Evolutionary conservation across 2,888 invertebrate genomes (phyloP).

Genomic region (Apodemia duryi): DNA sequence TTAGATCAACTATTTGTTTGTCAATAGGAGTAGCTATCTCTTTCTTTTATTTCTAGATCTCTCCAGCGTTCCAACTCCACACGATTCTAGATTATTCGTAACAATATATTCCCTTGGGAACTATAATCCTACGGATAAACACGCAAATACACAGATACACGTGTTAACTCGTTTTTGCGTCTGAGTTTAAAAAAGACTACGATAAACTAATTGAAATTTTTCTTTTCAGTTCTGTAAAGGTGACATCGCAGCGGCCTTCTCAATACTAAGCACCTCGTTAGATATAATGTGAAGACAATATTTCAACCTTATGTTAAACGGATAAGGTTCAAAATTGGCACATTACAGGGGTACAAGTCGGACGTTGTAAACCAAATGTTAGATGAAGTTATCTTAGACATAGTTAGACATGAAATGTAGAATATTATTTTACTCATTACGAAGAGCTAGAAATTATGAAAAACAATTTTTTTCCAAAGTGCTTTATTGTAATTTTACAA

Average conservation of each 20-base stretch:
- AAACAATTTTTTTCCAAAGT: too few relatives aligned
- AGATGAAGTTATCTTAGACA: background rate
- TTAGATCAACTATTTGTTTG: too few relatives aligned
- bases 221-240: slow-evolving; percentile 9
- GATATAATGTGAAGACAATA: slow-evolving; percentile 6
- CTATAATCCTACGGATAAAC: too few relatives aligned
- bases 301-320: slow-evolving; percentile 3
- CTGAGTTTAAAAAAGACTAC: too few relatives aligned
- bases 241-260: slow-evolving; percentile 1
- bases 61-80: too few relatives aligned
- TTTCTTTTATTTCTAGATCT: too few relatives aligned
- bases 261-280: background rate
- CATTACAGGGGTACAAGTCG: slow-evolving; percentile 8
- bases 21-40: too few relatives aligned
- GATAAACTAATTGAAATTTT: background rate
- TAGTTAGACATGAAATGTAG: slow-evolving; percentile 6
- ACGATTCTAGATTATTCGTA: too few relatives aligned
- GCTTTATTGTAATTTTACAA: too few relatives aligned
- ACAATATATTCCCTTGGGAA: too few relatives aligned
- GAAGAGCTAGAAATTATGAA: background rate
- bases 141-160: too few relatives aligned
- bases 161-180: too few relatives aligned
- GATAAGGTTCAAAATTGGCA: slow-evolving; percentile 9
- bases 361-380: slow-evolving; percentile 9
- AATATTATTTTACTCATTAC: background rate